phyloP scores from a whole-genome alignment of 2,888 invertebrate species.

The Leptothorax acervorum region DNA sequence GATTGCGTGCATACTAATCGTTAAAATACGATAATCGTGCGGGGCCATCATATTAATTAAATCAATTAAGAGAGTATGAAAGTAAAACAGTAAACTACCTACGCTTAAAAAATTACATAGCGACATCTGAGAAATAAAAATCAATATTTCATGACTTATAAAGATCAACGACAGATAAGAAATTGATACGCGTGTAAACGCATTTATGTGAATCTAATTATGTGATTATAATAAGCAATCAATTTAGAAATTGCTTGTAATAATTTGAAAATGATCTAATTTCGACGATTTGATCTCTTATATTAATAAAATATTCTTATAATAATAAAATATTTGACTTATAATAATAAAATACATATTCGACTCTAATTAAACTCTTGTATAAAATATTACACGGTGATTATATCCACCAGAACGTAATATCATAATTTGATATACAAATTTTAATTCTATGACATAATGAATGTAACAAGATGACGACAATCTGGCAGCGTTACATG shows the following conservation, averaged over 20 bases:
- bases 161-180: not conserved
- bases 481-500: conserved; percentile 19
- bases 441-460: conserved; percentile 11
- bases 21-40: not conserved
- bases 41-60: not conserved
- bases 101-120: not conserved
- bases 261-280: not conserved
- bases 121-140: not conserved
- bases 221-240: not conserved
- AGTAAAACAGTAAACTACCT: not conserved
- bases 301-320: not conserved
- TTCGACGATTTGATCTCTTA: not conserved
- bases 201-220: not conserved
- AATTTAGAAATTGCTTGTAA: not conserved
- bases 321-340: not conserved
- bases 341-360: not conserved
- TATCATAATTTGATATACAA: not conserved
- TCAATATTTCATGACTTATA: not conserved
- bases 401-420: not conserved
- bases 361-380: not conserved
- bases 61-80: not conserved
- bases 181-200: not conserved
- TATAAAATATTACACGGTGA: not conserved
- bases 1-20: no score
- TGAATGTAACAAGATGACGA: conserved; percentile 22